Percentiles rank a stretch among this genome's conserved stretches.
These are phyloP conservation scores for Nemoura dubitans DNA, from an alignment of 2,888 invertebrate species.

Conservation along the genomic window DNA sequence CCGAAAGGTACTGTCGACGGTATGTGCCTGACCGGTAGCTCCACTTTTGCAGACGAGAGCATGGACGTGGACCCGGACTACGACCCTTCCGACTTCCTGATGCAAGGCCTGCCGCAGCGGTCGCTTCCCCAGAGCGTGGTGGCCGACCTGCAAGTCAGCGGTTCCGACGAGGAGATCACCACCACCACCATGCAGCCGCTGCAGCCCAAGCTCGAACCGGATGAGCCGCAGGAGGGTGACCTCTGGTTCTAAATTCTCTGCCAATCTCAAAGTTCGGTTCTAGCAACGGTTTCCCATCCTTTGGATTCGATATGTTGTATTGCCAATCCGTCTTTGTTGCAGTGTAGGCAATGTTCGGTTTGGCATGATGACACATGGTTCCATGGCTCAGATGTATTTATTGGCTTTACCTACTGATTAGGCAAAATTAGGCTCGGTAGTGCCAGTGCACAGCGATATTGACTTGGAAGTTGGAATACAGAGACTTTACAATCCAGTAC, in stretches of 20 bases:
- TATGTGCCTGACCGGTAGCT: too few relatives aligned
- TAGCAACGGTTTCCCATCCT: not conserved
- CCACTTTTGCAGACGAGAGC: conserved; percentile 65
- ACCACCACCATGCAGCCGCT: conserved; percentile 53
- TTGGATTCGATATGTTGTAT: not conserved
- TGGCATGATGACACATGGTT: too few relatives aligned
- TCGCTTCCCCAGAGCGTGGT: conserved; percentile 53
- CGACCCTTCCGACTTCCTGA: conserved; percentile 85
- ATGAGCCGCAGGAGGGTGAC: conserved; percentile 66
- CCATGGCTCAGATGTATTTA: too few relatives aligned
- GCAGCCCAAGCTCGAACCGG: conserved; percentile 51
- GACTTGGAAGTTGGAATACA: too few relatives aligned
- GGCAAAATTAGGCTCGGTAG: too few relatives aligned
- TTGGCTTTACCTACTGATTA: too few relatives aligned
- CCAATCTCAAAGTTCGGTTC: too few relatives aligned
- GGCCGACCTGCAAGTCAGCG: conserved; percentile 79
- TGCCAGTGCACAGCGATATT: too few relatives aligned
- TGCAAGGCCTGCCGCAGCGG: conserved; percentile 63
- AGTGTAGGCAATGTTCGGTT: too few relatives aligned
- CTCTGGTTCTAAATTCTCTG: conserved; percentile 65
- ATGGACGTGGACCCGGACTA: conserved; percentile 84
- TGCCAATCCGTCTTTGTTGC: too few relatives aligned
- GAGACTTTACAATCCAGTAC: too few relatives aligned
- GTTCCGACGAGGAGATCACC: conserved; percentile 73
- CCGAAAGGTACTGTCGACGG: too few relatives aligned